Conservation (phyloP, 2,797 vertebrate species). For the Silurus aristotelis region DNA sequence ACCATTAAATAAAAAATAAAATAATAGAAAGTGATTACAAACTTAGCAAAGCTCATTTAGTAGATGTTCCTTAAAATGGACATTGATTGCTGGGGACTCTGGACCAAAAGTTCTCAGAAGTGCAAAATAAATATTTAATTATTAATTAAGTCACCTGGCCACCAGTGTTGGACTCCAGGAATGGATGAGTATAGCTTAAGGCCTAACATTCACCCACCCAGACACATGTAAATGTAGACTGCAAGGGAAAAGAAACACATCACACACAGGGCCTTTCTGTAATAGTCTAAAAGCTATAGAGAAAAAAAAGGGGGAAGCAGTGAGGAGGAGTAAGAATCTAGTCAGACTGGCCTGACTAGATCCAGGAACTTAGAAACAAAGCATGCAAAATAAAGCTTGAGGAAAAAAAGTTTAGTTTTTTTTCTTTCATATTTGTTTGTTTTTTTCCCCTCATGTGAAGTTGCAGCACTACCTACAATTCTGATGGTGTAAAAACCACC, state of each 20-base stretch:
- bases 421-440: neutral
- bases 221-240: constrained; percentile 5
- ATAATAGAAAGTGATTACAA: neutral
- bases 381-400: neutral
- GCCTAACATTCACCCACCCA: neutral
- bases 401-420: neutral
- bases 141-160: neutral
- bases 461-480: neutral
- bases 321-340: constrained; percentile 57
- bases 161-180: neutral
- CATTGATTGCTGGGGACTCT: neutral
- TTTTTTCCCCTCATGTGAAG: too few species aligned
- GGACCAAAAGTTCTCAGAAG: neutral
- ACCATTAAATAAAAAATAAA: too few species aligned
- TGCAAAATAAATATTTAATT: neutral
- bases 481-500: neutral
- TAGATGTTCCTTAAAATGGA: neutral
- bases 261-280: constrained; percentile 4
- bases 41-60: neutral
- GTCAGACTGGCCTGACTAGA: constrained; percentile 64
- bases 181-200: neutral
- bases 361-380: constrained; percentile 28
- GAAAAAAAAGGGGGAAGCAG: constrained; percentile 2
- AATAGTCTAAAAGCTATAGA: neutral
- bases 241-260: neutral